phyloP scores from a whole-genome alignment of 2,113 vertebrate genomes.

The Nothobranchius furzeri region DNA sequence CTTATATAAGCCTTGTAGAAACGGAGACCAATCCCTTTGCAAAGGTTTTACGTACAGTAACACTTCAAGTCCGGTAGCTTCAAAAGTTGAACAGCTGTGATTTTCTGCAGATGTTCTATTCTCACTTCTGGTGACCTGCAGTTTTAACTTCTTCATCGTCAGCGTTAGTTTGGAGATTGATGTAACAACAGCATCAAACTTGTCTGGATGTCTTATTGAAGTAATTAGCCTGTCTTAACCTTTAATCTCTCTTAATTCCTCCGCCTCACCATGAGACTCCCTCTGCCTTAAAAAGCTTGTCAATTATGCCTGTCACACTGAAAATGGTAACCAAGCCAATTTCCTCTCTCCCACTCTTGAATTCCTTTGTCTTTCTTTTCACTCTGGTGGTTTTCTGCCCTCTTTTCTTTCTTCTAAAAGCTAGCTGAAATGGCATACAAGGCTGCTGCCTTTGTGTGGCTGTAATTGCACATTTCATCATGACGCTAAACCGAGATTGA shows the following conservation, averaged over 20 bases:
- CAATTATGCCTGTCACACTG: conserved; percentile 61
- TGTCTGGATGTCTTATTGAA: conserved; percentile 63
- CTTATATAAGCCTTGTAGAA: no score
- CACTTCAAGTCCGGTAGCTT: neutral
- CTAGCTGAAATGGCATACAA: conserved; percentile 37
- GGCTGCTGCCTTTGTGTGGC: conserved; percentile 48
- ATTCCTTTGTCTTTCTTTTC: conserved; percentile 49
- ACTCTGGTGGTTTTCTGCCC: conserved; percentile 18
- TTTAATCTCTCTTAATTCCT: conserved; percentile 65
- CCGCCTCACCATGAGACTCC: conserved; percentile 46
- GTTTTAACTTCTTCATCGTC: conserved; percentile 32
- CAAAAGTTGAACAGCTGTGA: neutral
- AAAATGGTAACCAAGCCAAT: conserved; percentile 52
- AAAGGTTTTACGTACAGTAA: no score
- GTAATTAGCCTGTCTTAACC: conserved; percentile 74
- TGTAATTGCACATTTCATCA: conserved; percentile 49
- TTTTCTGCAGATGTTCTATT: neutral
- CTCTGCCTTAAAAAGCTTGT: conserved; percentile 52
- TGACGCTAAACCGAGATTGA: conserved; percentile 60
- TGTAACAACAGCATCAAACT: conserved; percentile 42
- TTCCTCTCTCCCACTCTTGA: conserved; percentile 42
- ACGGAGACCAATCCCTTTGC: no score
- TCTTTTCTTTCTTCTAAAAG: conserved; percentile 22
- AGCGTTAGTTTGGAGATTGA: conserved; percentile 37
- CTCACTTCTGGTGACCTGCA: conserved; percentile 28